phyloP scores from a whole-genome alignment of 1,140 invertebrate species.

The Ericerus pela region DNA sequence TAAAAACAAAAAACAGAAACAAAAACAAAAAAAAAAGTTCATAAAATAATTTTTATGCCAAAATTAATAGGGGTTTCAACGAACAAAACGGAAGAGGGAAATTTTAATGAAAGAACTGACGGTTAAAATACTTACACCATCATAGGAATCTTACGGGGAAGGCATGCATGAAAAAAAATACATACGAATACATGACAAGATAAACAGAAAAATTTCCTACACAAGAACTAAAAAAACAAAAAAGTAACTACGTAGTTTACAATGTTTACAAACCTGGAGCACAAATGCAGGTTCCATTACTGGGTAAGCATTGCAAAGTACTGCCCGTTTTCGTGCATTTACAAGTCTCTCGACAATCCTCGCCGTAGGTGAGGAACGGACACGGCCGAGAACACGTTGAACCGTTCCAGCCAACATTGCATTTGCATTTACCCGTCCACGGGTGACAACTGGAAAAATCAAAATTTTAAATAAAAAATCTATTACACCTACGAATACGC shows the following conservation, averaged over 20 bases:
- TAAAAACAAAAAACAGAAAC: too few relatives aligned
- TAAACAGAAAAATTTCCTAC: background rate
- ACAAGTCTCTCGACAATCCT: conserved; percentile 59
- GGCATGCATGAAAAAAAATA: background rate
- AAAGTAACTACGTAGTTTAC: background rate
- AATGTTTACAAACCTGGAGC: conserved; percentile 39
- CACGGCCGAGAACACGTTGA: conserved; percentile 62
- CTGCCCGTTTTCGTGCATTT: conserved; percentile 54
- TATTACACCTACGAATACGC: background rate
- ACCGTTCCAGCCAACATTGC: conserved; percentile 79
- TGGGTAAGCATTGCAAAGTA: conserved; percentile 70
- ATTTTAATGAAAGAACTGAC: too few relatives aligned
- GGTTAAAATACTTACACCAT: too few relatives aligned
- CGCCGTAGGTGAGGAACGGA: conserved; percentile 63
- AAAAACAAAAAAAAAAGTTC: too few relatives aligned
- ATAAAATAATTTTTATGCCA: too few relatives aligned
- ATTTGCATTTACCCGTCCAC: conserved; percentile 71
- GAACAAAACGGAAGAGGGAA: too few relatives aligned
- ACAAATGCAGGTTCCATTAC: conserved; percentile 72
- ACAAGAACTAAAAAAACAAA: background rate
- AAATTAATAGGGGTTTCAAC: too few relatives aligned
- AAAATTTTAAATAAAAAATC: background rate
- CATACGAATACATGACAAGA: background rate
- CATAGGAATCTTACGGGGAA: too few relatives aligned
- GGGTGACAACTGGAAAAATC: conserved; percentile 55